A percentile compares a stretch with the other conserved stretches of the same genome.
Evolutionary conservation across 1,140 invertebrate genomes (phyloP).

Genomic region (Uloborus diversus): DNA sequence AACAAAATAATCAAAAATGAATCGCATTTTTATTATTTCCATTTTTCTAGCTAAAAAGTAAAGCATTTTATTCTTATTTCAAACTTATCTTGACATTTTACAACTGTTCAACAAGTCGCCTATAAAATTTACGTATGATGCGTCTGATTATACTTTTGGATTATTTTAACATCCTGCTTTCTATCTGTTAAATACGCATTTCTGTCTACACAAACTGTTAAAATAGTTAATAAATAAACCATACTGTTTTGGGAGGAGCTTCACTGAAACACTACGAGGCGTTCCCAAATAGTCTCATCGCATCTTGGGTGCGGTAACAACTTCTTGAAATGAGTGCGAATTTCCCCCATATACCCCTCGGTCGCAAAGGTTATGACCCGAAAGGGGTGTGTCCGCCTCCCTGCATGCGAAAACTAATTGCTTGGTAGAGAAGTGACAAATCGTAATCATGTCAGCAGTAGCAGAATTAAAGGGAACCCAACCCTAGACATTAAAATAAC

Average conservation of each 20-base stretch:
- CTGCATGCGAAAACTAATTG: slow-evolving; percentile 50
- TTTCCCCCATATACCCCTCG: slow-evolving; percentile 20
- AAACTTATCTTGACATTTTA: too few species aligned
- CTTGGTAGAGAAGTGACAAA: slow-evolving; percentile 44
- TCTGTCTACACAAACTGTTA: background rate
- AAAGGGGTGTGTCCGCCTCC: slow-evolving; percentile 37
- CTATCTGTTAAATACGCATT: too few species aligned
- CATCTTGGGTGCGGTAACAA: slow-evolving; percentile 44
- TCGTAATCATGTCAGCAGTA: slow-evolving; percentile 55
- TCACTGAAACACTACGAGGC: slow-evolving; percentile 32
- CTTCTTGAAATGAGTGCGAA: slow-evolving; percentile 33
- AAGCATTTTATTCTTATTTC: too few species aligned
- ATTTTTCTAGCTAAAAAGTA: too few species aligned
- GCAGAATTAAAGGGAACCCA: slow-evolving; percentile 52
- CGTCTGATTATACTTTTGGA: too few species aligned
- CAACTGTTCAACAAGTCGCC: too few species aligned
- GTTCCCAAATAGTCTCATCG: slow-evolving; percentile 35
- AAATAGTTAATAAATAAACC: slow-evolving; percentile 41
- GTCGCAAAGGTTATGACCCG: slow-evolving; percentile 46
- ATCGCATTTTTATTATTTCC: too few species aligned
- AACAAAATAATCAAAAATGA: too few species aligned
- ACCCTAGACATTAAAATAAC: slow-evolving; percentile 47
- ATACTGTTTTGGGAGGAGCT: slow-evolving; percentile 15
- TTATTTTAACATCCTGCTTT: too few species aligned
- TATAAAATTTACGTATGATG: too few species aligned